Conservation (phyloP, 2,797 vertebrate species). For the Meda fulgida region DNA sequence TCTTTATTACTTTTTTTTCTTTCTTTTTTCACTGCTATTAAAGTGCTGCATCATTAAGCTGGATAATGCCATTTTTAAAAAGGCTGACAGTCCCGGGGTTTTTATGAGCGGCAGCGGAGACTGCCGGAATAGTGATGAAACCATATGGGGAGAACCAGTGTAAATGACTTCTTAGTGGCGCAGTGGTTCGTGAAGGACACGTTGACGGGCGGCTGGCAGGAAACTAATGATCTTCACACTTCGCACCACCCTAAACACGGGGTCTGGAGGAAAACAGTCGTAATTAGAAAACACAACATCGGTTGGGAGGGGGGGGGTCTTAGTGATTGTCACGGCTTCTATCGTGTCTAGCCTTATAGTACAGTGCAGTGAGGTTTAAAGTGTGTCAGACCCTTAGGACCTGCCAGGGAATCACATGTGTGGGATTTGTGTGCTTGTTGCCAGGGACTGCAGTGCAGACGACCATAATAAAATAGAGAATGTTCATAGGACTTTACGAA, state of each 20-base stretch:
- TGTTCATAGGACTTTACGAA: conserved; percentile 15
- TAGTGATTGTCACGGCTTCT: conserved; percentile 42
- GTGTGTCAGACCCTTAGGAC: conserved; percentile 26
- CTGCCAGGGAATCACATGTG: conserved; percentile 35
- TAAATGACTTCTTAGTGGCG: conserved; percentile 85
- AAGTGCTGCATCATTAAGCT: conserved; percentile 78
- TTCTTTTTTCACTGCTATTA: conserved; percentile 59
- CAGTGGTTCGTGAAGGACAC: conserved; percentile 86
- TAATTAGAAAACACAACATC: conserved; percentile 54
- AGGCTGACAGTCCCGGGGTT: conserved; percentile 68
- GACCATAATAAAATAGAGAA: conserved; percentile 9
- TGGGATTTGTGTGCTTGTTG: conserved; percentile 22
- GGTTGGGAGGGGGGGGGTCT: too few relatives aligned
- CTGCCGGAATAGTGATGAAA: conserved; percentile 80
- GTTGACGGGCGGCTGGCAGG: conserved; percentile 74
- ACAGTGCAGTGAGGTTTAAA: conserved; percentile 37
- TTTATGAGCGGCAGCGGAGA: conserved; percentile 64
- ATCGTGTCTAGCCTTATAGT: conserved; percentile 25
- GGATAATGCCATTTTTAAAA: conserved; percentile 76
- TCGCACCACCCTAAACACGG: conserved; percentile 63
- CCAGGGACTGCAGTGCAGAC: neutral
- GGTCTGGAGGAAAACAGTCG: conserved; percentile 22
- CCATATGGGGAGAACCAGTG: conserved; percentile 75
- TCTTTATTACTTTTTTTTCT: conserved; percentile 67
- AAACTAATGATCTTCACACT: conserved; percentile 82